These are phyloP conservation scores for Saccostrea echinata DNA, from an alignment of 1,140 invertebrate genomes.

Conservation along the genomic window DNA sequence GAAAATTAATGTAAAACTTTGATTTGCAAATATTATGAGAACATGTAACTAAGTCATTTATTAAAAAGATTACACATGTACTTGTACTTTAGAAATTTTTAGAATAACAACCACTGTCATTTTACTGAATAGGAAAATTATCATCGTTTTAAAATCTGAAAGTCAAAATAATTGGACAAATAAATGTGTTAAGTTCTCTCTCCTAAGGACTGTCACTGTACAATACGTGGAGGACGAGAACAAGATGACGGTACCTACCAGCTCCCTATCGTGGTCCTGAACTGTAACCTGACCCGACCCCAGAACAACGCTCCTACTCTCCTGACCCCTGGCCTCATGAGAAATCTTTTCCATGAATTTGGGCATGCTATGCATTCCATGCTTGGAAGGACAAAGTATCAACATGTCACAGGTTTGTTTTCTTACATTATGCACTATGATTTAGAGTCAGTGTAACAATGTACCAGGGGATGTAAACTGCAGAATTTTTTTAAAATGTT, in stretches of 20 bases:
- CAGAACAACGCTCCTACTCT: slow-evolving; percentile 85
- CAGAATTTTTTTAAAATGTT: too few species aligned
- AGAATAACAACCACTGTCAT: too few species aligned
- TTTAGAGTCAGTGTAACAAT: too few species aligned
- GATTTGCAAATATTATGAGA: too few species aligned
- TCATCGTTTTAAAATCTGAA: too few species aligned
- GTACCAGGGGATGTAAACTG: too few species aligned
- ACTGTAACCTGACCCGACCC: slow-evolving; percentile 91
- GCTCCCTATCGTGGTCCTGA: slow-evolving; percentile 95
- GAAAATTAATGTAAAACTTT: too few species aligned
- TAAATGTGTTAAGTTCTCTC: slow-evolving; percentile 28
- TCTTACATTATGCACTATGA: too few species aligned
- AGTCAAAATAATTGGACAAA: not conserved
- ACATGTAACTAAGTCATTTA: too few species aligned
- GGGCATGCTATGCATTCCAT: slow-evolving; percentile 99
- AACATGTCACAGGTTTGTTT: slow-evolving; percentile 93
- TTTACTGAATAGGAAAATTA: too few species aligned
- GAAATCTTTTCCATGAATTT: slow-evolving; percentile 99
- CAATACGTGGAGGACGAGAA: slow-evolving; percentile 94
- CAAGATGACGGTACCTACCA: slow-evolving; percentile 91
- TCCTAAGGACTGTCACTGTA: slow-evolving; percentile 95
- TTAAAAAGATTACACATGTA: too few species aligned
- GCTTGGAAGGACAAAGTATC: slow-evolving; percentile 93
- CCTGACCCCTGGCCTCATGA: slow-evolving; percentile 89
- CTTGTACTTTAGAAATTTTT: too few species aligned